Evolutionary conservation across 2,797 vertebrate genomes (phyloP).

Genomic region (Acridotheres tristis): DNA sequence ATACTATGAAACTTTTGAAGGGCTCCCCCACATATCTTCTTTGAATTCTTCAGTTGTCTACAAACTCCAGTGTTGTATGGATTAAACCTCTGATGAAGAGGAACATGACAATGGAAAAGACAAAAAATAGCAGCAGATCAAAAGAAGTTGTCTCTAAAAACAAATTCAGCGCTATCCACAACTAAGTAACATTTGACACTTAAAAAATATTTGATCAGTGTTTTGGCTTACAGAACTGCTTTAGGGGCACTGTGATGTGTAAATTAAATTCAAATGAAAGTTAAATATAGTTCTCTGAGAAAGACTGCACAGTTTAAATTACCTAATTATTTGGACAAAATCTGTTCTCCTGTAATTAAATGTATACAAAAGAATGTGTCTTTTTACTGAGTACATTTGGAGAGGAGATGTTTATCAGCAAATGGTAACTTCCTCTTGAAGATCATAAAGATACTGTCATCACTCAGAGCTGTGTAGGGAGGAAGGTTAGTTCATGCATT

Average conservation of each 20-base stretch:
- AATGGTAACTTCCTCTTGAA: conserved; percentile 39
- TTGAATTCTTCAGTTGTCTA: background rate
- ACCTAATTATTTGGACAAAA: conserved; percentile 78
- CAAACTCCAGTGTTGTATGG: background rate
- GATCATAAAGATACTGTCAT: conserved; percentile 25
- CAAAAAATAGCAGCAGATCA: conserved; percentile 44
- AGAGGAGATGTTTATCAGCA: conserved; percentile 58
- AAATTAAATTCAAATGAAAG: conserved; percentile 77
- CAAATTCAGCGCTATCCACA: conserved; percentile 62
- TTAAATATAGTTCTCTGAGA: conserved; percentile 77
- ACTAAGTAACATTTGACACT: conserved; percentile 74
- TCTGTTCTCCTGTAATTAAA: conserved; percentile 76
- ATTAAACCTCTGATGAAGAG: conserved; percentile 49
- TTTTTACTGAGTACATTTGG: conserved; percentile 44
- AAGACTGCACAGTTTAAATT: conserved; percentile 70
- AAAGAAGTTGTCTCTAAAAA: conserved; percentile 56
- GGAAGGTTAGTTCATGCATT: background rate
- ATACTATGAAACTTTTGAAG: conserved; percentile 14
- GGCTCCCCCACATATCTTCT: background rate
- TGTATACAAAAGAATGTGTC: conserved; percentile 62
- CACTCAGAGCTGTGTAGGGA: background rate
- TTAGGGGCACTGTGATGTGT: conserved; percentile 64
- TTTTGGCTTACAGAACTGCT: conserved; percentile 75
- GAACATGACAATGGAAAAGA: conserved; percentile 41
- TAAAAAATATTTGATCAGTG: conserved; percentile 75